Base-by-base conservation (phyloP, 2,797 vertebrate species). In the Malurus splendens region DNA sequence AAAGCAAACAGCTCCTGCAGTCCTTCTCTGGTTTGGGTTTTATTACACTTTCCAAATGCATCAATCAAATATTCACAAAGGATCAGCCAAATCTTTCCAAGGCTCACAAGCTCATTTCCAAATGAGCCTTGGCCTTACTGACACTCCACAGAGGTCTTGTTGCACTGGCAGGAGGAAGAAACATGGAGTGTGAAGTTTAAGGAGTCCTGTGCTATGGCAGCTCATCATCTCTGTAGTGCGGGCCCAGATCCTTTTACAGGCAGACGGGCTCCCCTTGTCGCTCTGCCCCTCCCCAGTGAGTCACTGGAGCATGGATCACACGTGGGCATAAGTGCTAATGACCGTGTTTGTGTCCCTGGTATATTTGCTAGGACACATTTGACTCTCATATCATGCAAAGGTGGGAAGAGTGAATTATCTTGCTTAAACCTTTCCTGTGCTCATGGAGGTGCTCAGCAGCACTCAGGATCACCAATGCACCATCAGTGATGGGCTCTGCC, bases 1-100 rank as follows among this genome's bases (percentile, higher is more conserved):
- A 94, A 93, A 94, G 80, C 76, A 92, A 94, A 92, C 62, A 92
- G 33, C 45, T 83, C 64, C 59, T 36, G 66, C 62, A 56, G 56
- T 18, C 64, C 22, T 87, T 77, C 66, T 90, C 59, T 83, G 51
- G 14, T 86, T 72, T 0, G 11, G 45, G 22, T 92, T 94, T 86
- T 86, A 73, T 92, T 94, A 59, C n/a, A 16, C 70, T 89, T 92
- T 90, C 60, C 66, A 89, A 90, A 83, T 38, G 57, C 3, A 1
- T 64, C 83, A 80, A 84, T 90, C 82, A 87, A 77, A 94, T 80
- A 68, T 32, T 92, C 90, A 66, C 0, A 2, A 91, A 75, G 65
- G 32, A 72, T 45, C 73, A 66, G 44, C 45, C 79, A 85, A 85
- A 82, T 65, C 52, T 90, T 90, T 66, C 62, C 39, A 57, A 81